Conservation (phyloP, 2,113 vertebrate species). For the Grallaria varia region DNA sequence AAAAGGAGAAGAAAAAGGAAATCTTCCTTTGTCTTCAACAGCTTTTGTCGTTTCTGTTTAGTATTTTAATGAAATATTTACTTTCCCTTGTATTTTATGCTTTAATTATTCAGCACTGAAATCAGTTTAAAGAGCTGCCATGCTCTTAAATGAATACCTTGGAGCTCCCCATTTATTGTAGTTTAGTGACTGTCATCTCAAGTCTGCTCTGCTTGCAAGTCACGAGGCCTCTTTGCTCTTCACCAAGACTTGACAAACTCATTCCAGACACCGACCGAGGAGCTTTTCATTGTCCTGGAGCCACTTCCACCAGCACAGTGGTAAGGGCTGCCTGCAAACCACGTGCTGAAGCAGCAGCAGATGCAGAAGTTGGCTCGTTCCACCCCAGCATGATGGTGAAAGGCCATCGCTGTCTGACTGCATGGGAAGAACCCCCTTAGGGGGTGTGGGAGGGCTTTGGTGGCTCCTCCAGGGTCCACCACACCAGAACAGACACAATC, state of each 20-base stretch:
- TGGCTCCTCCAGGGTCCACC: background rate
- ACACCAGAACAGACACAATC: background rate
- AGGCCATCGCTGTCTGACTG: background rate
- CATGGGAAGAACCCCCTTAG: accelerated
- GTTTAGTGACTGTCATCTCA: slow-evolving; percentile 3
- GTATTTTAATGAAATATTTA: slow-evolving; percentile 65
- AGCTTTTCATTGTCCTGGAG: background rate
- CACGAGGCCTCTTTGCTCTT: background rate
- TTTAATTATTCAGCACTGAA: slow-evolving; percentile 56
- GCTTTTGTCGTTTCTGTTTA: slow-evolving; percentile 7
- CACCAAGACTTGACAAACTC: background rate
- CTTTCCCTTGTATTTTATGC: slow-evolving; percentile 9
- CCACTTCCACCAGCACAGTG: background rate
- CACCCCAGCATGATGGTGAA: background rate
- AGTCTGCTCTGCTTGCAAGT: background rate
- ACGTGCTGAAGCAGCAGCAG: background rate
- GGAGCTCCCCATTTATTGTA: background rate
- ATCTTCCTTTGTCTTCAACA: background rate
- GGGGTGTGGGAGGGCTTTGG: accelerated
- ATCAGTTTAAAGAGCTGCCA: slow-evolving; percentile 37
- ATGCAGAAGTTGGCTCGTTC: background rate
- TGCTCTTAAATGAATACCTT: background rate
- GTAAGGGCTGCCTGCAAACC: background rate
- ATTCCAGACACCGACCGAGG: background rate
- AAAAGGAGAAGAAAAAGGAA: background rate